Percentiles rank a stretch among this genome's conserved stretches.
phyloP scores from a whole-genome alignment of 2,113 vertebrate genomes.

The Prunella himalayana region DNA sequence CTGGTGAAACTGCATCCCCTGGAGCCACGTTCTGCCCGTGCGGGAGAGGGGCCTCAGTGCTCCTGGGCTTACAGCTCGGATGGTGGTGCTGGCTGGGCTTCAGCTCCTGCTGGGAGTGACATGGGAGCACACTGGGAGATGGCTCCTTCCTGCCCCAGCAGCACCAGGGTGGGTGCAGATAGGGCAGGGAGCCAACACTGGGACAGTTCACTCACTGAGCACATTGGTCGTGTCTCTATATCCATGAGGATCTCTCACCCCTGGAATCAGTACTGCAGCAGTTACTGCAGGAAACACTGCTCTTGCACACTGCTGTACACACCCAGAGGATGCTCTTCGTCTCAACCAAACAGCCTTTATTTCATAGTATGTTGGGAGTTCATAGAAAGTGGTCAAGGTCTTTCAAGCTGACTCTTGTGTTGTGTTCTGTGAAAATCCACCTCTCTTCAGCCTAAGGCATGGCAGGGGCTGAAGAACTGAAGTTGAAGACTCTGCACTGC shows the following conservation, averaged over 20 bases:
- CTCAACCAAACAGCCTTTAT: background rate
- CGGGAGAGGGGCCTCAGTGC: background rate
- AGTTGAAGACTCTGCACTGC: background rate
- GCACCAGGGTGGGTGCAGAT: fast-evolving
- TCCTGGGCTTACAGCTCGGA: background rate
- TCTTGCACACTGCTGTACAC: background rate
- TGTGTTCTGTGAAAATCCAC: background rate
- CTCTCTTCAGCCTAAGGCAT: background rate
- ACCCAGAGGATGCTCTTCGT: background rate
- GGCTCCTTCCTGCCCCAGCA: fast-evolving
- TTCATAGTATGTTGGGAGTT: background rate
- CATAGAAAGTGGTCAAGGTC: background rate
- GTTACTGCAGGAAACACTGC: background rate
- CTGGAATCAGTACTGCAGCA: background rate
- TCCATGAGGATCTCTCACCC: background rate
- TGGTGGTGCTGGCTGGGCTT: fast-evolving
- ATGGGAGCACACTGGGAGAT: background rate
- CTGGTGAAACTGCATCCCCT: background rate
- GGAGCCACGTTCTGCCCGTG: background rate
- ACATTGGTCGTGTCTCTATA: fast-evolving
- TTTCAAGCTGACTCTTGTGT: background rate
- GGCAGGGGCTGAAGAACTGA: background rate
- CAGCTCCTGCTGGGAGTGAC: background rate
- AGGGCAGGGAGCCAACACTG: background rate
- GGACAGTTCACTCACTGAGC: background rate